Base-by-base conservation (phyloP, 2,113 vertebrate genomes). In the Gadus chalcogrammus region DNA sequence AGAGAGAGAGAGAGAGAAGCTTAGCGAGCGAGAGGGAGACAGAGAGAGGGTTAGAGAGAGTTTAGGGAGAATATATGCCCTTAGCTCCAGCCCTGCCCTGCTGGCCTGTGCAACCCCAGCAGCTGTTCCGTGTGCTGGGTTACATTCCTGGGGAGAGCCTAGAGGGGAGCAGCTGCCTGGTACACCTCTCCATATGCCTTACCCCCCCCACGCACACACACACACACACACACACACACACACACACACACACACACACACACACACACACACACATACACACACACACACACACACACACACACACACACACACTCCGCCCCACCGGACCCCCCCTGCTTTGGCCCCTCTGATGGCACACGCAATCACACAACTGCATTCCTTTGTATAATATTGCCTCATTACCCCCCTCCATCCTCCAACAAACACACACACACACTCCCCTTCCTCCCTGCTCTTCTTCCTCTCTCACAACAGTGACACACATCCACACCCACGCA, bases 121-220 rank as follows among this genome's bases (percentile, higher is more conserved):
- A 89, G 88, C 87, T 90, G 89, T 86, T 85, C 71, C 68, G 61
- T 70, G 64, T 9, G 27, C 80, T 76, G 85, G 84, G 80, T 81
- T 83, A 83, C 86, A 89, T 89, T 90, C 89, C 85, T 87, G 84
- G 85, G 89, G 86, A 89, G 86, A 88, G 85, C 88, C 83, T 78
- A 80, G 79, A 83, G 89, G 85, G 80, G 74, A 85, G 85, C 89
- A 90, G 89, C 89, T 90, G 86, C 84, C 77, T 76, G 64, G 64
- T 79, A 81, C 75, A 80, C 79, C 82, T 81, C 82, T 74, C 65
- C 65, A 77, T 65, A 67, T 67, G 72, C 77, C 65, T 28, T 5
- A 2, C 24, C 20, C 5, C 22, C 17, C 83, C 85, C 72, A 83
- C 15, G 4, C 59, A 55, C 6, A 78, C 59, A 78, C 9, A 48